These are phyloP conservation scores for Drosophila barbarae DNA, from an alignment of 2,888 invertebrate species.

Conservation along the genomic window DNA sequence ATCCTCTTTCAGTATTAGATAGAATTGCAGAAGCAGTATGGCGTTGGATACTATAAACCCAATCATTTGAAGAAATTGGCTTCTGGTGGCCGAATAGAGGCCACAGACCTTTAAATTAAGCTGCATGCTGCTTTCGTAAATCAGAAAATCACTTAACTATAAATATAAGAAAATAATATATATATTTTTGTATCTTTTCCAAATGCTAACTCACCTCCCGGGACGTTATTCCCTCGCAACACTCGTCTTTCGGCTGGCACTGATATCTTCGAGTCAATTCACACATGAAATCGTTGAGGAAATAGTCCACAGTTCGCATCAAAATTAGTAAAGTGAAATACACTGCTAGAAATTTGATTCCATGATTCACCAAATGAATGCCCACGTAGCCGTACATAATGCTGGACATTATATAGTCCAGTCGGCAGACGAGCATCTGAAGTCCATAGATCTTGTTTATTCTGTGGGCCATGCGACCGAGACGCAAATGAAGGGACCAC, in stretches of 20 bases:
- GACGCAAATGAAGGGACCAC: slow-evolving; percentile 3
- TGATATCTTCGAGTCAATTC: slow-evolving; percentile 16
- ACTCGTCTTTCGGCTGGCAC: background rate
- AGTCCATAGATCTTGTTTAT: slow-evolving; percentile 20
- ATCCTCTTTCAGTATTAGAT: background rate
- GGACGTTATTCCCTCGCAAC: background rate
- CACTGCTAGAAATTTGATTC: background rate
- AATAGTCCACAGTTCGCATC: slow-evolving; percentile 1
- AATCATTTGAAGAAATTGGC: background rate
- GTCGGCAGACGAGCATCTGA: slow-evolving; percentile 17
- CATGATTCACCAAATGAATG: background rate
- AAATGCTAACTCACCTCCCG: background rate
- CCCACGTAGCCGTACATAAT: slow-evolving; percentile 1
- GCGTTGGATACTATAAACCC: background rate
- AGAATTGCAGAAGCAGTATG: background rate
- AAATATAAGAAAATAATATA: background rate
- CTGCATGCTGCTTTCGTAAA: background rate
- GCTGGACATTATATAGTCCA: slow-evolving; percentile 2
- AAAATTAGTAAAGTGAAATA: background rate
- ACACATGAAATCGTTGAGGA: slow-evolving; percentile 6
- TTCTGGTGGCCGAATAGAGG: background rate
- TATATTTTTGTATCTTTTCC: too few relatives aligned
- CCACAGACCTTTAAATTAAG: background rate
- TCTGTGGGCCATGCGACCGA: background rate
- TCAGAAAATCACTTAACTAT: slow-evolving; percentile 8